A percentile compares a stretch with the other conserved stretches of the same genome.
Conservation (phyloP, 2,888 invertebrate species). For the Zhengitettix transpicula region DNA sequence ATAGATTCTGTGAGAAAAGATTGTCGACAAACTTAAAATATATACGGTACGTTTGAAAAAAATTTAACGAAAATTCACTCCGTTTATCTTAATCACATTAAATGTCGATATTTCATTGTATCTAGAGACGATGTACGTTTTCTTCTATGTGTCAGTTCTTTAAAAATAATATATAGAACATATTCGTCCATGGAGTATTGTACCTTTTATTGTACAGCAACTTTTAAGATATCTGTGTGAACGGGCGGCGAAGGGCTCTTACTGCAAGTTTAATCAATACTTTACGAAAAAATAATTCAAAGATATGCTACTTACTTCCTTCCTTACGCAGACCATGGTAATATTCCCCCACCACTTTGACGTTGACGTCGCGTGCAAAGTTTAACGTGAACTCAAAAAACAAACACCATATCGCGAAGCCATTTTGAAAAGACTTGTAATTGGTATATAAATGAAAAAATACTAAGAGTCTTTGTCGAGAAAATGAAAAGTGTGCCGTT, state of each 20-base stretch:
- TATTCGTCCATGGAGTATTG: background rate
- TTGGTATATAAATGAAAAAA: too few relatives aligned
- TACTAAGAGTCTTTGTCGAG: too few relatives aligned
- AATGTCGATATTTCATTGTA: background rate
- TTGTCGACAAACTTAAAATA: too few relatives aligned
- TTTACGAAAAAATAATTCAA: background rate
- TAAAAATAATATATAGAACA: background rate
- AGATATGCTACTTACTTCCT: background rate
- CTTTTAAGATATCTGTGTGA: background rate
- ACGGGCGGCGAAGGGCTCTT: background rate
- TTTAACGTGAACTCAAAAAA: background rate
- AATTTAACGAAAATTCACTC: too few relatives aligned
- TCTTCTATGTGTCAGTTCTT: too few relatives aligned
- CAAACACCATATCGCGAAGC: background rate
- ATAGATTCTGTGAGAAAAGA: too few relatives aligned
- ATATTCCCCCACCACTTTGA: background rate
- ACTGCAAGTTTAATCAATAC: background rate
- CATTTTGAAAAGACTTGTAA: background rate
- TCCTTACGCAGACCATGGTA: background rate
- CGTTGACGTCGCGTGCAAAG: background rate
- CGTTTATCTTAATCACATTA: background rate
- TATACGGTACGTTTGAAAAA: too few relatives aligned
- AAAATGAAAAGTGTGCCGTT: background rate
- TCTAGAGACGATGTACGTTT: too few relatives aligned
- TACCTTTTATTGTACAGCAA: background rate